Evolutionary conservation across 2,113 vertebrate species (phyloP).

Genomic region (Forbesichthys papilliferus): DNA sequence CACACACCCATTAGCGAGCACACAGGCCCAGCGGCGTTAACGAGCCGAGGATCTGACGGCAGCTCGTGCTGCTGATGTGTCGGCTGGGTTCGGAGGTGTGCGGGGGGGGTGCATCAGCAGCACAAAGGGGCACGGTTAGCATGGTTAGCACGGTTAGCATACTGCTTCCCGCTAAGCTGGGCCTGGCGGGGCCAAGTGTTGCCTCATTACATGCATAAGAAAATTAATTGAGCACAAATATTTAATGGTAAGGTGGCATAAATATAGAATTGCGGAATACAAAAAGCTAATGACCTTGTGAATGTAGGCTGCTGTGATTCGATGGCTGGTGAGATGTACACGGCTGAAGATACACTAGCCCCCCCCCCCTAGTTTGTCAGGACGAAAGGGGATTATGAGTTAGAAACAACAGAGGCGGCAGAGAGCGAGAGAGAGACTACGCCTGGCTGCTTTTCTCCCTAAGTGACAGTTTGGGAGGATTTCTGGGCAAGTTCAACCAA

Average conservation of each 20-base stretch:
- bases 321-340: conserved; percentile 35
- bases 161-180: conserved; percentile 63
- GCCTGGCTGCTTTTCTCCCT: conserved; percentile 45
- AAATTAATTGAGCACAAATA: conserved; percentile 76
- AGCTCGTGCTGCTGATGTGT: conserved; percentile 44
- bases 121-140: conserved; percentile 60
- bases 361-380: conserved; percentile 12
- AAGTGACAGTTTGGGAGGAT: conserved; percentile 56
- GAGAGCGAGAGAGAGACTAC: conserved; percentile 22
- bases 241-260: conserved; percentile 73
- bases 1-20: conserved; percentile 53
- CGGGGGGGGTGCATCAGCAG: conserved; percentile 41
- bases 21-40: conserved; percentile 39
- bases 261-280: conserved; percentile 68
- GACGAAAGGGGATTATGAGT: conserved; percentile 16
- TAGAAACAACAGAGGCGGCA: neutral
- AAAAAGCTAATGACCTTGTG: conserved; percentile 50
- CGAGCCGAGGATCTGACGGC: conserved; percentile 58
- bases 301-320: conserved; percentile 46
- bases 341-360: neutral
- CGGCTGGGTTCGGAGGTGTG: conserved; percentile 50
- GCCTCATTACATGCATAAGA: conserved; percentile 70
- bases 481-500: conserved; percentile 55
- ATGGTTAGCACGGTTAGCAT: conserved; percentile 51
- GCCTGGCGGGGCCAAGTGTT: conserved; percentile 68